Evolutionary conservation across 2,113 vertebrate species (phyloP).

Genomic region (Australoheros scitulus): DNA sequence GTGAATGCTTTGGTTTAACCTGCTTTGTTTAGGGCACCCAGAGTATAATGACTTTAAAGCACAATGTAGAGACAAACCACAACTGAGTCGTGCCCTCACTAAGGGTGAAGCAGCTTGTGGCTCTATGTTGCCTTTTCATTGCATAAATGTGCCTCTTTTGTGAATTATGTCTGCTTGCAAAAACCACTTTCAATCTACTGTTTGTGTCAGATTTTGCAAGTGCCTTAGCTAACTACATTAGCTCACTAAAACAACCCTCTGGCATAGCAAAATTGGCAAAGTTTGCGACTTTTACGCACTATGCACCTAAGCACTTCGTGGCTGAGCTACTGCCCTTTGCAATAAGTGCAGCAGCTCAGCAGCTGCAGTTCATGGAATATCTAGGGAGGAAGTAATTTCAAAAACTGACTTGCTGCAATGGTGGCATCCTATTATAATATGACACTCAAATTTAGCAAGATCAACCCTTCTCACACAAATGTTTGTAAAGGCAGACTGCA

Average conservation of each 20-base stretch:
- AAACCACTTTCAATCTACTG: too few relatives aligned
- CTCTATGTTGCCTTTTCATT: background rate
- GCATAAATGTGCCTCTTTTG: background rate
- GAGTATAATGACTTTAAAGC: background rate
- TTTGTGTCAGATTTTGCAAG: background rate
- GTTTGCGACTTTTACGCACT: background rate
- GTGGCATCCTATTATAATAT: background rate
- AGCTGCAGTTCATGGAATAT: background rate
- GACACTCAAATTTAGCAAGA: background rate
- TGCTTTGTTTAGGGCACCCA: background rate
- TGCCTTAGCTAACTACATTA: background rate
- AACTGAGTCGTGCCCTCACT: background rate
- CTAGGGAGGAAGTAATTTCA: background rate
- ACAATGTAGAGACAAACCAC: background rate
- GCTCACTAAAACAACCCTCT: background rate
- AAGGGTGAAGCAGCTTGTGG: background rate
- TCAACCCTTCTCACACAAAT: background rate
- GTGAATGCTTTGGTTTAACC: background rate
- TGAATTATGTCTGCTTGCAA: too few relatives aligned
- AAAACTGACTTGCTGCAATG: background rate
- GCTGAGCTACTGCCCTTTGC: too few relatives aligned
- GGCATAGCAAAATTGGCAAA: background rate
- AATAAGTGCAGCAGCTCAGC: too few relatives aligned
- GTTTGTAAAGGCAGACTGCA: background rate
- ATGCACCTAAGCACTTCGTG: background rate